Evolutionary conservation across 2,888 invertebrate genomes (phyloP).

Genomic region (Esperia sulphurella): DNA sequence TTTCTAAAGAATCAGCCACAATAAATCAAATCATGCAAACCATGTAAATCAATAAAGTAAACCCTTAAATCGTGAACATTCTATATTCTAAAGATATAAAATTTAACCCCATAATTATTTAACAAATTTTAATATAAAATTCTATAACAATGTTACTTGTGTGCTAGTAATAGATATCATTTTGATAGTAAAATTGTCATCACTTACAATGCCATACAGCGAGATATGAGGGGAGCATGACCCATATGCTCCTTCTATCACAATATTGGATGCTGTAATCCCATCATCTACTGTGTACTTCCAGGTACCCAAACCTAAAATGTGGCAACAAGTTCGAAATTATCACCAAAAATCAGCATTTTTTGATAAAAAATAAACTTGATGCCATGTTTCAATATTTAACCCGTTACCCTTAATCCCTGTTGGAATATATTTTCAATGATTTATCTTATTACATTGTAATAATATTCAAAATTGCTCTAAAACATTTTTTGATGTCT

Average conservation of each 20-base stretch:
- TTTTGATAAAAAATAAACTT: slow-evolving; percentile 27
- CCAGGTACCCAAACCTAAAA: slow-evolving; percentile 63
- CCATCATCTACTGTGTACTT: slow-evolving; percentile 69
- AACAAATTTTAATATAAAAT: neutral
- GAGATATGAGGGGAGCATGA: slow-evolving; percentile 43
- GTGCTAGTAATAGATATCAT: slow-evolving; percentile 5
- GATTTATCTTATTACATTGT: slow-evolving; percentile 20
- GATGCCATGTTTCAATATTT: slow-evolving; percentile 36
- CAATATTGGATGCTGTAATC: slow-evolving; percentile 54
- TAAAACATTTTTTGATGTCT: neutral
- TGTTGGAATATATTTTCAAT: slow-evolving; percentile 44
- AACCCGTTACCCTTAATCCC: slow-evolving; percentile 42
- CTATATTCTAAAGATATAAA: too few relatives aligned
- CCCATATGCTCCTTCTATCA: slow-evolving; percentile 42
- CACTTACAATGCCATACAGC: slow-evolving; percentile 33
- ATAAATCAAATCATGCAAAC: too few relatives aligned
- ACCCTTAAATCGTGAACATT: too few relatives aligned
- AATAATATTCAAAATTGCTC: neutral
- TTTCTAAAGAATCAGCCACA: too few relatives aligned
- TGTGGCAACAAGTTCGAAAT: slow-evolving; percentile 50
- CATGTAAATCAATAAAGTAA: too few relatives aligned
- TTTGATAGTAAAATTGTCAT: slow-evolving; percentile 29
- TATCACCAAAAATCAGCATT: slow-evolving; percentile 5
- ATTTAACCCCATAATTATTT: neutral
- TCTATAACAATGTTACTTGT: slow-evolving; percentile 5